Base-by-base conservation (phyloP, 2,113 vertebrate genomes). In the Microtus ochrogaster region DNA sequence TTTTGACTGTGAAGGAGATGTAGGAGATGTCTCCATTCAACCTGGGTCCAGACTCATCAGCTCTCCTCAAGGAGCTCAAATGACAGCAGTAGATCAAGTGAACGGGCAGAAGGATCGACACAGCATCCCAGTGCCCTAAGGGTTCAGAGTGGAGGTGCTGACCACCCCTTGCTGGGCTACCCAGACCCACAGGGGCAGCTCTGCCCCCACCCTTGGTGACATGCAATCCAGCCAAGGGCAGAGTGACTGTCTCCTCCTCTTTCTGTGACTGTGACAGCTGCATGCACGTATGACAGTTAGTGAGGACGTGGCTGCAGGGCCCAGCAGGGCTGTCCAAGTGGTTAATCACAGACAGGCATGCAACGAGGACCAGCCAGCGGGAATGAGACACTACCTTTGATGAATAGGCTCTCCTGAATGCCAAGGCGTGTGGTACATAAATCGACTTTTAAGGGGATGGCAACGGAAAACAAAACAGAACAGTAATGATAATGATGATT, bases 361-460 rank as follows among this genome's bases (percentile, higher is more conserved):
- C 99, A 98, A 98, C 94, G 65, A 81, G 91, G 97, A 94, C 95
- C 97, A 97, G 83, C 98, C 96, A 97, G 96, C 90, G 97, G 98
- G 96, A 99, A 98, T 94, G 98, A 97, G 97, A 99, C 99, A 99
- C 99, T 99, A 99, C 99, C 99, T 99, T 99, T 98, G 99, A 98
- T 98, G 99, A 99, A 86, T 99, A 99, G 96, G 99, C 99, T 98
- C 99, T 99, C 99, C 99, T 99, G 99, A 99, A 99, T 98, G 99
- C 99, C 99, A 99, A 98, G 98, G 99, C 99, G 96, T 99, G 99
- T 98, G 99, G 99, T 97, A 99, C 99, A 99, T 99, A 99, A 98
- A 99, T 98, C 99, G 98, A 99, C 99, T 99, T 99, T 99, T 98
- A 98, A 98, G 97, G 98, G 98, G 98, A 98, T 98, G 98, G 98